Conservation (phyloP, 2,113 vertebrate species). For the Apteryx mantelli region DNA sequence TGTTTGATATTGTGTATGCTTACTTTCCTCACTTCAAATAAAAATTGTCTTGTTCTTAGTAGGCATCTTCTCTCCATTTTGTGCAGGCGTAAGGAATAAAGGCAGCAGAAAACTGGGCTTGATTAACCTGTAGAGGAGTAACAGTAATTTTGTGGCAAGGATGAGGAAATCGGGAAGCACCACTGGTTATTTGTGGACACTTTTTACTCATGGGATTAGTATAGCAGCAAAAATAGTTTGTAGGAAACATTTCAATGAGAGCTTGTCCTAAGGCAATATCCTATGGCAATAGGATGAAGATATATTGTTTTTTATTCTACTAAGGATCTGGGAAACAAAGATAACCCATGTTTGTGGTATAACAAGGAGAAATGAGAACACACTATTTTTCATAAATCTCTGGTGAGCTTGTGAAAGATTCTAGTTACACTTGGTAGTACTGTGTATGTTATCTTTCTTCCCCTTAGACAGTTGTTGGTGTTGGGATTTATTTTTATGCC, state of each 20-base stretch:
- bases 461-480: not conserved
- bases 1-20: not conserved
- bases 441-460: not conserved
- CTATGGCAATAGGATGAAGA: not conserved
- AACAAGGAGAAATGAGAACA: not conserved
- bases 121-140: not conserved
- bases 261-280: not conserved
- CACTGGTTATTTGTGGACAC: not conserved
- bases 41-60: not conserved
- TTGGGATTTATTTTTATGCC: conserved; percentile 4
- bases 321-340: not conserved
- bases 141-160: not conserved
- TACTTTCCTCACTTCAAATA: not conserved
- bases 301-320: not conserved
- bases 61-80: not conserved
- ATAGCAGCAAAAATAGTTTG: not conserved
- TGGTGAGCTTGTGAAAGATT: not conserved
- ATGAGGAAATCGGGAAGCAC: not conserved
- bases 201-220: not conserved
- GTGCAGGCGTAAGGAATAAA: not conserved
- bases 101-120: not conserved
- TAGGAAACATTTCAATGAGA: not conserved
- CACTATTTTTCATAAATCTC: not conserved
- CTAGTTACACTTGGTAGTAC: not conserved
- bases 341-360: not conserved